A percentile compares a stretch with the other conserved stretches of the same genome.
Conservation (phyloP, 2,113 vertebrate species). For the Eudyptes chrysolophus region DNA sequence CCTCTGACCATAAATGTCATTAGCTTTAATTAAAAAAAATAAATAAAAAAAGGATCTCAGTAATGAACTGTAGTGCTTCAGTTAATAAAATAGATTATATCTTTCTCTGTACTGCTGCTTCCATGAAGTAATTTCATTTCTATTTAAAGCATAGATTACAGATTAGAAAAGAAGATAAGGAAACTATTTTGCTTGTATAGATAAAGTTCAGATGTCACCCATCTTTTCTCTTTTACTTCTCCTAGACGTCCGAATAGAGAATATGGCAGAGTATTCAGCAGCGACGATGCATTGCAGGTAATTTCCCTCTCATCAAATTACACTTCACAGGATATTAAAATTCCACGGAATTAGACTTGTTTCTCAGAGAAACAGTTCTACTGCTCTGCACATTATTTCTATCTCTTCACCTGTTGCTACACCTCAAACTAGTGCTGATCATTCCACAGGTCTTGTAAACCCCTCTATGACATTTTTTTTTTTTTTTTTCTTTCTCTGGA, state of each 20-base stretch:
- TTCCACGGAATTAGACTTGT: background rate
- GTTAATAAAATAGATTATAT: background rate
- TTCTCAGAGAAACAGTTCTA: background rate
- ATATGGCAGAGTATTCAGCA: background rate
- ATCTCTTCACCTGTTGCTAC: background rate
- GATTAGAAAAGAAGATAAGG: background rate
- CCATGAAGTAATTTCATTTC: background rate
- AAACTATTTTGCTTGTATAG: background rate
- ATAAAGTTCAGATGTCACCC: background rate
- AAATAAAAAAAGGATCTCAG: background rate
- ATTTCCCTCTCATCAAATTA: background rate
- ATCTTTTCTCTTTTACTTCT: background rate
- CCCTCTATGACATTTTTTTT: rapidly evolving
- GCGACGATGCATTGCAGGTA: background rate
- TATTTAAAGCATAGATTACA: background rate
- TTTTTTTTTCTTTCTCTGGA: background rate
- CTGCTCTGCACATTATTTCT: background rate
- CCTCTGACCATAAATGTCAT: background rate
- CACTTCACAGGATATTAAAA: background rate
- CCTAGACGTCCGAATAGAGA: background rate
- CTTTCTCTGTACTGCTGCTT: background rate
- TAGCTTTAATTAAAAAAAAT: background rate
- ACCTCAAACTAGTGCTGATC: background rate
- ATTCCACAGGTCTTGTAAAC: background rate
- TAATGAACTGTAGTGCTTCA: background rate